A percentile compares a stretch with the other conserved stretches of the same genome.
phyloP scores from a whole-genome alignment of 2,888 invertebrate genomes.

The Stenichneumon culpator region DNA sequence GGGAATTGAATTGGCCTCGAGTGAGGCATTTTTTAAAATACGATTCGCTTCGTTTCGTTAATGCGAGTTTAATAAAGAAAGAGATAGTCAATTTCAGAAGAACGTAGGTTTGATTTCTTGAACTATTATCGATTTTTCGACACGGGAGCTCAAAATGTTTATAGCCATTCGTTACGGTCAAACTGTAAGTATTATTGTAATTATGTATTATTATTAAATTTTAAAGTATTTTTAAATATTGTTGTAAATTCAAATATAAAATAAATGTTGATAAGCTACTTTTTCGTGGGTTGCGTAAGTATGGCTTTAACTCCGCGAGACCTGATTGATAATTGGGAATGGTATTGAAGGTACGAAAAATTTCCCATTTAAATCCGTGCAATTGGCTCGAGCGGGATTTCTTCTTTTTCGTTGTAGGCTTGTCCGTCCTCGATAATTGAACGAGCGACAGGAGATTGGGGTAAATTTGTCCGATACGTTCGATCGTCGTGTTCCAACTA shows the following conservation, averaged over 20 bases:
- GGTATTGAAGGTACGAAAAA: not conserved
- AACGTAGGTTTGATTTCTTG: not conserved
- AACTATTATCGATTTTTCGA: not conserved
- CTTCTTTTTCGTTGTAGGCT: not conserved
- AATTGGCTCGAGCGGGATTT: not conserved
- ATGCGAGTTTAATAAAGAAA: not conserved
- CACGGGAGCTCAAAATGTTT: no score
- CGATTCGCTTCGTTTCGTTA: not conserved
- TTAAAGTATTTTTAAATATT: not conserved
- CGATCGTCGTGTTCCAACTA: conserved; percentile 34
- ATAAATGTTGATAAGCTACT: not conserved
- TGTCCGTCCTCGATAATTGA: conserved; percentile 43
- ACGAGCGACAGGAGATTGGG: conserved; percentile 21
- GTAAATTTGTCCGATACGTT: conserved; percentile 36
- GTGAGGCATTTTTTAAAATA: conserved; percentile 1
- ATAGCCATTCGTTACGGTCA: no score
- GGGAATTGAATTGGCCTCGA: not conserved
- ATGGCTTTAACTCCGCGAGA: not conserved
- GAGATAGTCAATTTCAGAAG: not conserved
- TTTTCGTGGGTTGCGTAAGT: not conserved
- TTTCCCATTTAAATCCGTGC: not conserved
- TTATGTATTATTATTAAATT: no score
- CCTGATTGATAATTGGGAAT: not conserved
- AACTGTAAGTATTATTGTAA: no score
- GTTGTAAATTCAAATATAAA: not conserved